Evolutionary conservation across 2,113 vertebrate species (phyloP), one percentile per base, ranked within the genome.

Genomic region (Lamprologus lemairii): DNA sequence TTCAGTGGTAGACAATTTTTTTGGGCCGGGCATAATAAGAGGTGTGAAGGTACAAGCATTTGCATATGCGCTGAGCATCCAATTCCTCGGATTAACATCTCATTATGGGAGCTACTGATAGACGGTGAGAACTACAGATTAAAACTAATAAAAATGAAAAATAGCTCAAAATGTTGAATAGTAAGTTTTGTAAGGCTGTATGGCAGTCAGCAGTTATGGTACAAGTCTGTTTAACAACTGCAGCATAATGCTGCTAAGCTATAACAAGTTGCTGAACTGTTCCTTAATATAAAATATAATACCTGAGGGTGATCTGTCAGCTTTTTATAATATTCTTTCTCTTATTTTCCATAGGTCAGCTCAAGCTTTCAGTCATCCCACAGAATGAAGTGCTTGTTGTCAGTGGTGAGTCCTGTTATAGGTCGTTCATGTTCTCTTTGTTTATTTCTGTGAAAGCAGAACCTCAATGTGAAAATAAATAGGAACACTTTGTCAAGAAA

Each of bases 341-440:
- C 33, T 84, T 3, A 6, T 90, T 84, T 81, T 85, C 33, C 45
- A 81, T 54, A 96, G 96, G 96, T 90, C 92, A 96, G 79, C 89
- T 96, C 86, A 96, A 95, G 87, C 86, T 96, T 88, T 96, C 96
- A 68, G 53, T 96, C 80, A 80, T 85, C 81, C 87, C 81, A 14
- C 79, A 94, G 78, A 85, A 94, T 58, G 91, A 92, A 31, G 80
- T 80, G 7, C 93, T 96, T 63, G 79, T 89, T 57, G 90, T 96
- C 17, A 93, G 92, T 7, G 94, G 95, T 96, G 88, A 96, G 96
- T 95, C 37, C 10, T 35, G 19, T 42, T 28, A 31, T 80, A 49
- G 6, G n/a, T 8, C 21, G 13, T 26, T 75, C 10, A 35, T 23
- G 35, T 21, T 23, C 11, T 9, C 54, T 6, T 65, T 81, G 35